Conservation (phyloP, 2,888 invertebrate genomes). For the Blastobasis adustella region DNA sequence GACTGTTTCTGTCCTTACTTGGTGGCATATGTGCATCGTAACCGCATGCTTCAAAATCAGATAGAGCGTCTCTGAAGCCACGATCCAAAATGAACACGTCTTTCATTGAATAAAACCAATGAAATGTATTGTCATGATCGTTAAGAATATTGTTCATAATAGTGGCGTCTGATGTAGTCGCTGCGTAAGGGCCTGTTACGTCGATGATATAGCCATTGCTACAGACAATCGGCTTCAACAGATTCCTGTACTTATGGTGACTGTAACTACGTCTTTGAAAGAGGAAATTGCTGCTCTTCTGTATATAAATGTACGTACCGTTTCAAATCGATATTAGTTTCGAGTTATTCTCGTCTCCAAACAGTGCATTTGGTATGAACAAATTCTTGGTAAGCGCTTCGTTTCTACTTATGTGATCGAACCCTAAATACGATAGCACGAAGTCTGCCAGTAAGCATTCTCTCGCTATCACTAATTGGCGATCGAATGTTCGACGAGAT, state of each 20-base stretch:
- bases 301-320: slow-evolving; percentile 9
- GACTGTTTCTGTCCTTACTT: not conserved
- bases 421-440: too few species aligned
- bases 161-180: slow-evolving; percentile 10
- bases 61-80: slow-evolving; percentile 1
- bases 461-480: too few species aligned
- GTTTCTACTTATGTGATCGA: too few species aligned
- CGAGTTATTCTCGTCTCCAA: too few species aligned
- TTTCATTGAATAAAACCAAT: not conserved
- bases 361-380: too few species aligned
- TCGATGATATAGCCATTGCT: slow-evolving; percentile 16
- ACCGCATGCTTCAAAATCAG: not conserved
- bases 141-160: slow-evolving; percentile 4
- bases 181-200: slow-evolving; percentile 13
- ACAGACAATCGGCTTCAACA: slow-evolving; percentile 14
- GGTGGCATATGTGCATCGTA: not conserved
- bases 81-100: slow-evolving; percentile 2
- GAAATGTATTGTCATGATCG: not conserved
- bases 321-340: not conserved
- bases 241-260: slow-evolving; percentile 11
- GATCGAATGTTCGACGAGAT: too few species aligned
- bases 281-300: slow-evolving; percentile 6
- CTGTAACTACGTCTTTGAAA: slow-evolving; percentile 4
- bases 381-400: too few species aligned
- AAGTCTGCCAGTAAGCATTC: too few species aligned